Conservation (phyloP, 2,888 invertebrate species). For the Ceratothoa steindachneri region DNA sequence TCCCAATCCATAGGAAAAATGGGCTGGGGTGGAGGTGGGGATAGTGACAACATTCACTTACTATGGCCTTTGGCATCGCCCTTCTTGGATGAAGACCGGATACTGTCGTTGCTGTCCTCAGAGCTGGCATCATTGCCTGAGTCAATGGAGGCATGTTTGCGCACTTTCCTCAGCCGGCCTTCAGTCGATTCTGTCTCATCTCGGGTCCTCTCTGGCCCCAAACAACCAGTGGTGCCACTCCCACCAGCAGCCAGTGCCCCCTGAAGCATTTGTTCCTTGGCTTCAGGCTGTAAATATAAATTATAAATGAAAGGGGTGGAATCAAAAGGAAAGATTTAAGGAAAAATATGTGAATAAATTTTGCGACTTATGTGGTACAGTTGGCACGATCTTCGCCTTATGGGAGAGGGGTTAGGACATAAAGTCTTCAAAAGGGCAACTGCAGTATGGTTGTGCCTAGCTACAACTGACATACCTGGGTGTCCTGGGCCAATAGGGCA, state of each 20-base stretch:
- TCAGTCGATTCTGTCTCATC: conserved; percentile 51
- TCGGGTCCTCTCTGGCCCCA: conserved; percentile 61
- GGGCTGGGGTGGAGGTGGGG: too few relatives aligned
- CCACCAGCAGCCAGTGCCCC: conserved; percentile 17
- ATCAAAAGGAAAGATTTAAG: neutral
- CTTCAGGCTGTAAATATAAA: conserved; percentile 31
- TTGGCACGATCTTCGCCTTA: too few relatives aligned
- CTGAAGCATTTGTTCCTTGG: conserved; percentile 27
- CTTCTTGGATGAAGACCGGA: conserved; percentile 13
- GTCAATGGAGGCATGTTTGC: conserved; percentile 37
- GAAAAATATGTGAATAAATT: too few relatives aligned
- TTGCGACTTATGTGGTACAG: too few relatives aligned
- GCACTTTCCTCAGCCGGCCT: conserved; percentile 35
- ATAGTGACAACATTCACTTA: neutral
- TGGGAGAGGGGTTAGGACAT: too few relatives aligned
- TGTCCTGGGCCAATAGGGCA: too few relatives aligned
- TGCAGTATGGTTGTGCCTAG: too few relatives aligned
- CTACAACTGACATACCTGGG: too few relatives aligned
- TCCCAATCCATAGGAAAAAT: too few relatives aligned
- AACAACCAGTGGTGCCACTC: conserved; percentile 57
- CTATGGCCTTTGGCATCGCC: neutral
- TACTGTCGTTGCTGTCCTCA: conserved; percentile 85
- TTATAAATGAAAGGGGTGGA: neutral
- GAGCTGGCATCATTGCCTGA: conserved; percentile 74
- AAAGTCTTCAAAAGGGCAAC: too few relatives aligned